Evolutionary conservation across 1,140 invertebrate species (phyloP).

Genomic region (Leptestheria dahalacensis): DNA sequence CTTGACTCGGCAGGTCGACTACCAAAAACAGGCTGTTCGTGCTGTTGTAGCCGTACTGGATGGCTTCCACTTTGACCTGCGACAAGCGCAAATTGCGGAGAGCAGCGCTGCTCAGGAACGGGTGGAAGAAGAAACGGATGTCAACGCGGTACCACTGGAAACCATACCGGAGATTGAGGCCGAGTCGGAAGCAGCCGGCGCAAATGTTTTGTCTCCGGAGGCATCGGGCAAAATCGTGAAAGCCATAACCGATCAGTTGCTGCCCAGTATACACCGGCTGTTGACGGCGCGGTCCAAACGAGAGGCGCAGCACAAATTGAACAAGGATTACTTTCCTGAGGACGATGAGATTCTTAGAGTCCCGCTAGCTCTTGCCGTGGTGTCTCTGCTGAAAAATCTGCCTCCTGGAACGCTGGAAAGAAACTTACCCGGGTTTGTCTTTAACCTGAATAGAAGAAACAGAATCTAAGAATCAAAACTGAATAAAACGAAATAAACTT

Average conservation of each 20-base stretch:
- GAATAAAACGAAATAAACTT: too few species aligned
- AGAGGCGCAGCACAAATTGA: conserved; percentile 61
- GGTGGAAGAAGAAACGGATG: conserved; percentile 19
- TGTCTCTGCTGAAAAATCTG: conserved; percentile 78
- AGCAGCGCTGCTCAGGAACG: conserved; percentile 18
- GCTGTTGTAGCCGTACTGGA: conserved; percentile 70
- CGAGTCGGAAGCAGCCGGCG: conserved; percentile 23
- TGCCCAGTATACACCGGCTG: conserved; percentile 43
- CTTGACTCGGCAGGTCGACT: conserved; percentile 47
- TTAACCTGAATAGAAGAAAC: too few species aligned
- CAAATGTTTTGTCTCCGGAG: conserved; percentile 17
- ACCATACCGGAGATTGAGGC: conserved; percentile 19
- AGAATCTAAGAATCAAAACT: too few species aligned
- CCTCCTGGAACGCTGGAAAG: conserved; percentile 54
- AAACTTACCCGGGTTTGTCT: conserved; percentile 62
- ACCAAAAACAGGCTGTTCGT: conserved; percentile 66
- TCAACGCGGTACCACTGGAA: conserved; percentile 23
- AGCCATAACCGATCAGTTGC: conserved; percentile 40
- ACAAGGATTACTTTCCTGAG: conserved; percentile 37
- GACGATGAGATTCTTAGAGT: conserved; percentile 81
- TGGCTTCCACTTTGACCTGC: conserved; percentile 83
- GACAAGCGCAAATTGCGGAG: conserved; percentile 26
- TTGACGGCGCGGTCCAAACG: conserved; percentile 56
- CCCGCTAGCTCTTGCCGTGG: conserved; percentile 78
- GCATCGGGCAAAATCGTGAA: conserved; percentile 56